Base-by-base conservation (phyloP, 2,113 vertebrate genomes). In the Dromiciops gliroides region DNA sequence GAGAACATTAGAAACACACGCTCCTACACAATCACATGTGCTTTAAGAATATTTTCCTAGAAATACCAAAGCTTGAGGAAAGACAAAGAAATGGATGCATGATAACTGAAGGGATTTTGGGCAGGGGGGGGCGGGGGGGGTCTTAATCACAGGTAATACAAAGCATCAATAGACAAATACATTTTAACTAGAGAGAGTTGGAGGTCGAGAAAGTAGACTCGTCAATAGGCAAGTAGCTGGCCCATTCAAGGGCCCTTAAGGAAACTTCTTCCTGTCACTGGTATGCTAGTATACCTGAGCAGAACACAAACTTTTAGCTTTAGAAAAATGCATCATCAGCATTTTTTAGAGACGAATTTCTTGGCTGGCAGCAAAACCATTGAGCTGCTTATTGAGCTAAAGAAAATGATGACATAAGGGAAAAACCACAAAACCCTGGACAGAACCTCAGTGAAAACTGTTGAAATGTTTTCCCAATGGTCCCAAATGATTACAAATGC, bases 321-420 rank as follows among this genome's bases (percentile, higher is more conserved):
- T 96, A 95, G 90, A 75, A 95, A 26, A 3, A 93, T 94, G 60
- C 9, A 91, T 47, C 56, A 93, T 49, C 26, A 60, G 50, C 48
- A 56, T n/a, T 51, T 95, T 67, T 93, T 67, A 95, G 52, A 25
- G 50, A 10, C 60, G 92, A 92, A 89, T 89, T 93, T 75, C 94
- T 89, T 67, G 48, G 12, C 49, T 51, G 60, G 47, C 10, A 51
- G 50, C 25, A 95, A 94, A 88, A 51, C 1, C 37, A 93, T 31
- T 92, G 48, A 53, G 47, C 49, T 95, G 92, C 47, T 91, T 91
- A 89, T 48, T 50, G 52, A 52, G 23, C 50, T 90, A 50, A 8
- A 95, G 48, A 49, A 90, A 83, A 8, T 60, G 37, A 89, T 50
- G 31, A 37, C 56, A 89, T 12, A 91, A 90, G 24, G 25, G 75